Evolutionary conservation across 2,888 invertebrate genomes (phyloP), one percentile per base, ranked within the genome.

Genomic region (Folsomia manolachei): DNA sequence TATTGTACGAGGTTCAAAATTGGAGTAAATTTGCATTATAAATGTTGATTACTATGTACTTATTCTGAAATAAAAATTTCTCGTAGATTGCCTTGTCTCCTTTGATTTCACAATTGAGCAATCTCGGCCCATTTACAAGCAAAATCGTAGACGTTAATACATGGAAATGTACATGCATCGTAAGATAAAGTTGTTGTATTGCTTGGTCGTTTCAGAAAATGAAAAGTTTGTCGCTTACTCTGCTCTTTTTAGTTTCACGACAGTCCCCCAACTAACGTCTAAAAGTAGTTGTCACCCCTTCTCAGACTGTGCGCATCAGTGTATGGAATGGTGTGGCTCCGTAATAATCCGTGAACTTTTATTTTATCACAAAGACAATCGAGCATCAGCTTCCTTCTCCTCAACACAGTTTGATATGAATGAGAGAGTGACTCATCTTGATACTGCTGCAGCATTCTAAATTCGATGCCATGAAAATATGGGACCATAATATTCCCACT

Each of bases 321-420:
- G 39, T 14, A 14, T 39, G 39, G 7, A 14, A 14, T 39, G n/a
- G 39, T 39, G 39, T 39, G 39, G 39, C 27, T 60, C 21, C 27
- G 9, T 66, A 66, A 66, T 66, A 66, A 66, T 66, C 52, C 65
- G 65, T 66, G 65, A 66, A 66, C 65, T 66, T 66, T 66, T 66
- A 66, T 66, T 66, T 66, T 66, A 66, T 66, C 65, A 19, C 14
- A 66, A 66, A 66, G 65, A 66, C 52, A 52, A 66, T 66, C 65
- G 7, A 21, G 64, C 51, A 51, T n/a, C 56, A 56, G n/a, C 18
- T 56, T 18, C 7, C 39, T 39, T 39, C 39, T 39, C 39, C 7
- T 7, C 18, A 56, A 19, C 56, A 56, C 19, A 56, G 56, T 56
- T 56, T 19, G 21, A 56, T n/a, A 19, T 14, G 7, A 39, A 9